phyloP scores from a whole-genome alignment of 2,113 vertebrate genomes.

The Thamnophis sirtalis region DNA sequence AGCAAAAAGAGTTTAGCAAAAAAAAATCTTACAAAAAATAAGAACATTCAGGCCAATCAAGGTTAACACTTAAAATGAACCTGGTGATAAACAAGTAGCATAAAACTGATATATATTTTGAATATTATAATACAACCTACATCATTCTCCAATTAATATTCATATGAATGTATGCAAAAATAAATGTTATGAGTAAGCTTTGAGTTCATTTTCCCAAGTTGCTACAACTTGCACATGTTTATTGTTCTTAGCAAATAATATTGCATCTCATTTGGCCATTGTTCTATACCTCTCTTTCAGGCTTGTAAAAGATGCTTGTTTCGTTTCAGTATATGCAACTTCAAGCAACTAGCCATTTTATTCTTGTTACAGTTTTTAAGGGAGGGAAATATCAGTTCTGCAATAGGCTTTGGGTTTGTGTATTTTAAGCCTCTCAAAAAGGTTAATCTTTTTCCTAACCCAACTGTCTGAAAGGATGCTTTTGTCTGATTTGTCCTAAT shows the following conservation, averaged over 20 bases:
- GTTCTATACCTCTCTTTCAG: not conserved
- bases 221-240: not conserved
- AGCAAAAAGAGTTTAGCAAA: too few relatives aligned
- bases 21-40: not conserved
- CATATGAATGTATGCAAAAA: not conserved
- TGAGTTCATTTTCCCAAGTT: not conserved
- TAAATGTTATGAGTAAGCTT: not conserved
- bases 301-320: not conserved
- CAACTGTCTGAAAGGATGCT: not conserved
- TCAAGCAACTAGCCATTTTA: not conserved
- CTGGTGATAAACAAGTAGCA: too few relatives aligned
- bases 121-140: not conserved
- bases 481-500: not conserved
- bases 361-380: not conserved
- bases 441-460: not conserved
- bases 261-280: not conserved
- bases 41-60: not conserved
- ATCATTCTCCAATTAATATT: not conserved
- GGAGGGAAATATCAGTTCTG: not conserved
- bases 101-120: not conserved
- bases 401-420: not conserved
- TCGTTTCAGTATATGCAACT: not conserved
- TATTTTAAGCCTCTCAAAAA: slow-evolving; percentile 15
- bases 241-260: not conserved
- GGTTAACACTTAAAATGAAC: not conserved